Conservation (phyloP, 2,888 invertebrate genomes). For the Dexiosoma caninum region DNA sequence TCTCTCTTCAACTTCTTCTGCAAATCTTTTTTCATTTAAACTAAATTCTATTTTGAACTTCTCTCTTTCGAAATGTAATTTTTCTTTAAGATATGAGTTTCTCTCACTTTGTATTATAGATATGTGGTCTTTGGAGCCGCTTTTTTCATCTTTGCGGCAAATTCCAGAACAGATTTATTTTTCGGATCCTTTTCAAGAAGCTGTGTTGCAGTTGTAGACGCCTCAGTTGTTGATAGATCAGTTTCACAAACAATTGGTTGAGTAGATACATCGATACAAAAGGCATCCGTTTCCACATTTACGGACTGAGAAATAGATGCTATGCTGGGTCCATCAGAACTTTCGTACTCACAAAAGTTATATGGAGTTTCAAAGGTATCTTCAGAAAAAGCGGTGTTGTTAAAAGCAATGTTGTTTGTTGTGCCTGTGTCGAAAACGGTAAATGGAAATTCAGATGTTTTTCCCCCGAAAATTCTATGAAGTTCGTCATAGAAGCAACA, state of each 20-base stretch:
- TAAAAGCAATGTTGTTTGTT: not conserved
- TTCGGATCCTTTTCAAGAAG: not conserved
- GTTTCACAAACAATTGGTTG: not conserved
- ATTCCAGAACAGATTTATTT: not conserved
- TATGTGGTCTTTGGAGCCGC: slow-evolving; percentile 2
- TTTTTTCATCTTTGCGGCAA: slow-evolving; percentile 1
- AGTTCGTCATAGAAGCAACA: slow-evolving; percentile 8
- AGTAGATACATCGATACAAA: not conserved
- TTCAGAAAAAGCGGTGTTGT: not conserved
- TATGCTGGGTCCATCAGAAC: not conserved
- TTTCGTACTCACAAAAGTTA: not conserved
- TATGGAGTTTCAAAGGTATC: not conserved
- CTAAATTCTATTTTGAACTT: slow-evolving; percentile 1
- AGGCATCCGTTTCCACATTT: not conserved
- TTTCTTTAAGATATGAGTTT: not conserved
- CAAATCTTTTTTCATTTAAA: not conserved
- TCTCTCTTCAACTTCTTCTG: not conserved
- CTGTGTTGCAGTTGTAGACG: not conserved
- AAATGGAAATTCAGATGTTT: not conserved
- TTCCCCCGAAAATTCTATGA: not conserved
- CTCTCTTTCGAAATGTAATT: slow-evolving; percentile 9
- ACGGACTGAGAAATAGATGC: not conserved
- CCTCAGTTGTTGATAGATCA: not conserved
- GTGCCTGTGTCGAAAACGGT: too few relatives aligned
- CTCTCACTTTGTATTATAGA: not conserved